These are phyloP conservation scores for Deilephila elpenor DNA, from an alignment of 2,888 invertebrate genomes.

Conservation along the genomic window DNA sequence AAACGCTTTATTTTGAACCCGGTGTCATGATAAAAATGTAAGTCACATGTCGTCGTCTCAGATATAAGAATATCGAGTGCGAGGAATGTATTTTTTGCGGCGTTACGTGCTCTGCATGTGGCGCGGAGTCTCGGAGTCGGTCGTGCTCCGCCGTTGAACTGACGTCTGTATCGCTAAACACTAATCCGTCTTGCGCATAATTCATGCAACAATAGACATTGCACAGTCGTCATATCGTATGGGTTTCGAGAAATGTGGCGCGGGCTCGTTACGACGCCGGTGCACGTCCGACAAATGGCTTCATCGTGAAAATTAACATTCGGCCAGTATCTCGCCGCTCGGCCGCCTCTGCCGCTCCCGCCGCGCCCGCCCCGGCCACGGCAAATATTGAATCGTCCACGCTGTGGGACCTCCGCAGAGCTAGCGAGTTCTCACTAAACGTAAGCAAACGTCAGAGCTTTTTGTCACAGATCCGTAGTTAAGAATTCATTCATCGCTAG, in stretches of 20 bases:
- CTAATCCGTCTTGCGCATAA: slow-evolving; percentile 64
- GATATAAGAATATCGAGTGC: slow-evolving; percentile 48
- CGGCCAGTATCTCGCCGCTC: slow-evolving; percentile 66
- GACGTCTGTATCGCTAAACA: slow-evolving; percentile 48
- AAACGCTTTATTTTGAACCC: slow-evolving; percentile 49
- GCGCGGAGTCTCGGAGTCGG: slow-evolving; percentile 44
- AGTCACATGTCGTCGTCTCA: slow-evolving; percentile 52
- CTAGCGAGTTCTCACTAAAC: slow-evolving; percentile 66
- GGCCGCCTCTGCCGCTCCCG: slow-evolving; percentile 41
- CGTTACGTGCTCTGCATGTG: slow-evolving; percentile 53
- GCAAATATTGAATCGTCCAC: slow-evolving; percentile 76
- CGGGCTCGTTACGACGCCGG: slow-evolving; percentile 66
- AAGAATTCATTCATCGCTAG: slow-evolving; percentile 53
- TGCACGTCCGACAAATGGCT: slow-evolving; percentile 78
- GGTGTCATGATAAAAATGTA: slow-evolving; percentile 51
- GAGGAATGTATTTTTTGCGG: slow-evolving; percentile 56
- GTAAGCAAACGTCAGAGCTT: slow-evolving; percentile 54
- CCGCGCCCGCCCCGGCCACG: slow-evolving; percentile 46
- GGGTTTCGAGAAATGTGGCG: slow-evolving; percentile 72
- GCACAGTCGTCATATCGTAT: slow-evolving; percentile 65
- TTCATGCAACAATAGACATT: slow-evolving; percentile 71
- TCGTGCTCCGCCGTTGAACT: slow-evolving; percentile 50
- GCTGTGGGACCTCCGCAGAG: slow-evolving; percentile 69
- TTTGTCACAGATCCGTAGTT: slow-evolving; percentile 45
- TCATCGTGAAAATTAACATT: slow-evolving; percentile 82